Conservation (phyloP, 1,140 invertebrate genomes). For the Sipha flava region DNA sequence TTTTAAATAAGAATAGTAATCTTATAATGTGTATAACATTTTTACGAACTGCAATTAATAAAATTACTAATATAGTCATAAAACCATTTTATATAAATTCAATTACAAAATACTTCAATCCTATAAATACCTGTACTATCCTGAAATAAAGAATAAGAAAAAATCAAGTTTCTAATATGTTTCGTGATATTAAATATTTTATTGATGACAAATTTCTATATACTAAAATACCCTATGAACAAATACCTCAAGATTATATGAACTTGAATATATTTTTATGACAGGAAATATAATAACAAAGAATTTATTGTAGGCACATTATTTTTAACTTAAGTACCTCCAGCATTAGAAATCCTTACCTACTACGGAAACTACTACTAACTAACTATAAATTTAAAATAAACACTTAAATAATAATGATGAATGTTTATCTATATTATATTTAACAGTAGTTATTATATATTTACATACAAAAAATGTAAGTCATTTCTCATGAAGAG, state of each 20-base stretch:
- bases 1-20: neutral
- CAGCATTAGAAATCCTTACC: neutral
- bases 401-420: no score
- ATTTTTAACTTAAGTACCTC: neutral
- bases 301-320: neutral
- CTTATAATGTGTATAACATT: neutral
- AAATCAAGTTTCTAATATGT: neutral
- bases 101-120: neutral
- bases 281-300: neutral
- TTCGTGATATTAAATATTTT: neutral
- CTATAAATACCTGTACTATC: neutral
- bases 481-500: no score
- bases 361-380: no score
- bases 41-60: neutral
- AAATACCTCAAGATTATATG: neutral
- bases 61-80: neutral
- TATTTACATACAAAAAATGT: no score
- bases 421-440: no score
- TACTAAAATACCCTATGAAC: neutral
- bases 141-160: neutral
- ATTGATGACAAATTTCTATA: no score
- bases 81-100: neutral
- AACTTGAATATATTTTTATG: neutral
- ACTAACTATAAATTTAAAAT: no score
- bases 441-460: no score